Conservation (phyloP, 2,797 vertebrate genomes). For the Jordanella pulchra region DNA sequence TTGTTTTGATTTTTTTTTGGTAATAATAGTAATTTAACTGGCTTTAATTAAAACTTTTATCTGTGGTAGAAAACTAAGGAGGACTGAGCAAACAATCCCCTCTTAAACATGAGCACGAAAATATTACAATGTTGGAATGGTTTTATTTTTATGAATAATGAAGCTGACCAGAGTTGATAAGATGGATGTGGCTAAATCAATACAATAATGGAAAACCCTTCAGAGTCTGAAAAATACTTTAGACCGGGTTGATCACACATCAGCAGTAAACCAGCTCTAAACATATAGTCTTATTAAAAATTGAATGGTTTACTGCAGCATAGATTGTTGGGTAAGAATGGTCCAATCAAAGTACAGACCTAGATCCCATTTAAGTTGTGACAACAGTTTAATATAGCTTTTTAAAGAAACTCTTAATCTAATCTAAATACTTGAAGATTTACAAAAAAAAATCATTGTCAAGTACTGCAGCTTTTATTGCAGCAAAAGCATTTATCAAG, state of each 20-base stretch:
- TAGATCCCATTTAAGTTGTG: neutral
- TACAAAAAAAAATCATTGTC: neutral
- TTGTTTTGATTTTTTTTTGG: no score
- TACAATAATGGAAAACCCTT: neutral
- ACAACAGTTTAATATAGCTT: neutral
- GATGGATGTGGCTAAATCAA: neutral
- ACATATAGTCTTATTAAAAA: neutral
- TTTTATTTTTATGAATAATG: neutral
- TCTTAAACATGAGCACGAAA: neutral
- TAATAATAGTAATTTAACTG: neutral
- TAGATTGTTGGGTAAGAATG: neutral
- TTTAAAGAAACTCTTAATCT: neutral
- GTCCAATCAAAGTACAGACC: neutral
- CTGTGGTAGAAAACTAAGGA: neutral
- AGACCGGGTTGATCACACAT: neutral
- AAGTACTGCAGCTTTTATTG: neutral
- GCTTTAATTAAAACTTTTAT: neutral
- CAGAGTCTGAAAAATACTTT: neutral
- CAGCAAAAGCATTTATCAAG: neutral
- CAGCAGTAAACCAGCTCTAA: neutral
- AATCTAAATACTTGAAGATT: neutral
- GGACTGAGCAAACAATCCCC: neutral
- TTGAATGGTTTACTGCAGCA: neutral
- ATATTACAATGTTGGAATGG: neutral
- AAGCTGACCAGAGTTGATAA: neutral